Evolutionary conservation across 2,797 vertebrate genomes (phyloP), one percentile per base, ranked within the genome.

Genomic region (Champsocephalus esox): DNA sequence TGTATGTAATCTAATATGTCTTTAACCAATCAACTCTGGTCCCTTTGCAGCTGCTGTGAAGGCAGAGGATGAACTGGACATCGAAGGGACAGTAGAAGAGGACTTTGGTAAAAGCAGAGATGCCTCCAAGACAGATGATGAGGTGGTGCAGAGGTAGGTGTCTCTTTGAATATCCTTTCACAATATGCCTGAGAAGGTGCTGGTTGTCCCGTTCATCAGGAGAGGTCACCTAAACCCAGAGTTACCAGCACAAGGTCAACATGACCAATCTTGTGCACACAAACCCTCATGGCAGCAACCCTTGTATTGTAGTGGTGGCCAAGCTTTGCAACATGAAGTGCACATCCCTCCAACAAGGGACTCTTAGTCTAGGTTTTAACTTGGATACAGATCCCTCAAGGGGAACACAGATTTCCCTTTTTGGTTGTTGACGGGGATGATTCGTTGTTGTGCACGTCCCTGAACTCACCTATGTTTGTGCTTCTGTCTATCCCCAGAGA

Each of bases 51-150:
- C 94, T 34, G 94, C 95, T 8, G 98, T 96, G 14, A 92, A 81
- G 85, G 98, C 97, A 12, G 96, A 98, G 0, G 97, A 96, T 91
- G 97, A 98, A 7, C 66, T 97, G 21, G 97, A 98, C 19, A 86
- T 97, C 28, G 98, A 99, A 9, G 97, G 94, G 4, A 96, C 95
- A 0, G 95, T 99, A 3, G 98, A 99, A 66, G 97, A 99, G 1
- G 98, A 99, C 69, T 77, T 99, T 59, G 98, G 98, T 5, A 99
- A 98, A 92, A 99, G 98, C 89, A 93, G 98, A 83, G 98, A 99
- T 82, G 98, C 96, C 41, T 99, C 98, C 62, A 96, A 95, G 81
- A 99, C 98, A 0, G 98, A 99, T 13, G 98, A 99, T 45, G 98
- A 99, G 93, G 96, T 97, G 62, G 96, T 99, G 24, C 96, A 98